Evolutionary conservation across 2,888 invertebrate genomes (phyloP).

Genomic region (Chrysopilus asiliformis): DNA sequence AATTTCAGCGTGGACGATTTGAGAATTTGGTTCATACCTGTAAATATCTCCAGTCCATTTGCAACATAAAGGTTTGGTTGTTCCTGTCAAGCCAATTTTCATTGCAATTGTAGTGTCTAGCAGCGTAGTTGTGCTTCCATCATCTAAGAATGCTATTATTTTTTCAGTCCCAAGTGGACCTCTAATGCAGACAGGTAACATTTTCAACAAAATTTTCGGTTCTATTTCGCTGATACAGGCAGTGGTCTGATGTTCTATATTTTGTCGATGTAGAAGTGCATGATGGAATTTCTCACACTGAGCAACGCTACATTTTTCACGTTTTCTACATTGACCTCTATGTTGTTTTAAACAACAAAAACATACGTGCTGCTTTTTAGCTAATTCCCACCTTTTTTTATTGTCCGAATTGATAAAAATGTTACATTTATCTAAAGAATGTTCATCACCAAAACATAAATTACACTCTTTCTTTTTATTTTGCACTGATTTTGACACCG

Average conservation of each 20-base stretch:
- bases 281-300: conserved; percentile 5
- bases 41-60: conserved; percentile 3
- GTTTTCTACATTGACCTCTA: conserved; percentile 5
- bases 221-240: neutral
- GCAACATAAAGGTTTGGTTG: neutral
- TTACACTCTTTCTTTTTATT: neutral
- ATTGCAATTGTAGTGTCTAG: conserved; percentile 2
- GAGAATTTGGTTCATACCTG: conserved; percentile 6
- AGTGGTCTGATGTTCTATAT: neutral
- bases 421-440: too few relatives aligned
- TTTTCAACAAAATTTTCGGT: conserved; percentile 2
- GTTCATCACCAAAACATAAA: too few relatives aligned
- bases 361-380: neutral
- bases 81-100: neutral
- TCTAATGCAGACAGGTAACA: conserved; percentile 2
- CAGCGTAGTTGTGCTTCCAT: conserved; percentile 6
- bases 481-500: neutral
- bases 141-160: conserved; percentile 3
- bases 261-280: neutral
- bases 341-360: conserved; percentile 1
- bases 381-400: conserved; percentile 2
- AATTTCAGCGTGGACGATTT: conserved; percentile 3
- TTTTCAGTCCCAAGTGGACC: conserved; percentile 4
- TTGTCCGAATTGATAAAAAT: conserved; percentile 2
- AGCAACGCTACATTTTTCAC: conserved; percentile 6